Evolutionary conservation across 2,888 invertebrate species (phyloP), one percentile per base, ranked within the genome.

Genomic region (Tenthredo amoena): DNA sequence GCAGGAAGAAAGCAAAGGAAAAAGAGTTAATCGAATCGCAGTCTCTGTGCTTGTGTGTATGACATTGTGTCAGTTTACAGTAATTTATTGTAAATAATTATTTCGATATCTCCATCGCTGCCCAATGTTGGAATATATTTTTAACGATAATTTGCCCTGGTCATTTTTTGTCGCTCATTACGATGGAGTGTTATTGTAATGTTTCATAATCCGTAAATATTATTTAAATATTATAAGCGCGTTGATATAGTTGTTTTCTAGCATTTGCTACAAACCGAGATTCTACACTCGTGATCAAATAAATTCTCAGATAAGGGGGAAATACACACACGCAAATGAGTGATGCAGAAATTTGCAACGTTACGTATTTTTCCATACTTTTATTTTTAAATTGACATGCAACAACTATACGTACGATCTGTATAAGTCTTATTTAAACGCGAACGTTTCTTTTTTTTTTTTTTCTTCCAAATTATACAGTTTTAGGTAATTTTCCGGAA

Each of bases 231-330:
- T 43, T 40, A 40, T 68, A 7, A 43, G n/a, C 72, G 43, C 40
- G 21, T 74, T 43, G 72, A 74, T 72, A n/a, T 43, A 74, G 40
- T 43, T 74, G 37, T 74, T 18, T n/a, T 43, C n/a, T 74, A 74
- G n/a, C 7, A 5, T 10, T 6, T n/a, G 21, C 2, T 10, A 40
- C 1, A 21, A 26, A 10, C 9, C 9, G 10, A 26, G 43, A 43
- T 40, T 43, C 5, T 40, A 18, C 34, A 34, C 2, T 71, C 1
- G 71, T 62, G 15, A 71, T 71, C 9, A 18, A 71, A 71, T 37
- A 71, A 37, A 37, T 71, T n/a, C 9, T 31, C 18, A n/a, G 71
- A 4, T 7, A 31, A 1, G 18, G 6, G 34, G 37, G n/a, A n/a
- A 9, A 37, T 1, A 71, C 18, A 26, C 62, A n/a, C 12, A 26